A percentile compares a stretch with the other conserved stretches of the same genome.
Evolutionary conservation across 2,797 vertebrate genomes (phyloP).

Genomic region (Lepilemur ruficaudatus): DNA sequence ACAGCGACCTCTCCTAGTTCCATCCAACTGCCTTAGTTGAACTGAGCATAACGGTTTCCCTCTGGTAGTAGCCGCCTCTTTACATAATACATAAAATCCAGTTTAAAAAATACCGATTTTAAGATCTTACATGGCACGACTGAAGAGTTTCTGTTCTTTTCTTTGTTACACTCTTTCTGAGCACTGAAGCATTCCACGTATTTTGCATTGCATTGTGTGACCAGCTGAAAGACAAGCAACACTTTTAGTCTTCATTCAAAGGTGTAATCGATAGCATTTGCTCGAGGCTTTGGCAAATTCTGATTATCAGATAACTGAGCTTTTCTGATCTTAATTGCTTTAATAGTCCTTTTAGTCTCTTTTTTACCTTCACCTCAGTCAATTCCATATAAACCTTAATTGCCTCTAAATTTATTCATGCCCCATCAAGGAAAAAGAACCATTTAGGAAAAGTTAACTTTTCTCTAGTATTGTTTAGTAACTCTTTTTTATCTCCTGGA

Average conservation of each 20-base stretch:
- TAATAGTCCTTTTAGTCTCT: neutral
- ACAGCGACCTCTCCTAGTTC: neutral
- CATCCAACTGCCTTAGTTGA: constrained; percentile 42
- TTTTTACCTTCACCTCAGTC: neutral
- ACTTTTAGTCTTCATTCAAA: constrained; percentile 59
- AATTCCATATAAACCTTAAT: neutral
- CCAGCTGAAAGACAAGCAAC: constrained; percentile 89
- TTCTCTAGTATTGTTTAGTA: neutral
- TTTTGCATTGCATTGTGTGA: constrained; percentile 96
- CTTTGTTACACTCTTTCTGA: constrained; percentile 99
- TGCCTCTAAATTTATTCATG: neutral
- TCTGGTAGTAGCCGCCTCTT: constrained; percentile 52
- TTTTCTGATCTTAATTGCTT: neutral
- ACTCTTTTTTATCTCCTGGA: neutral
- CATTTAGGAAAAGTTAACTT: neutral
- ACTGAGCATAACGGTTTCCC: constrained; percentile 38
- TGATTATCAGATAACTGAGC: neutral
- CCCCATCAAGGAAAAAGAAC: neutral
- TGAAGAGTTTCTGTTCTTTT: constrained; percentile 99
- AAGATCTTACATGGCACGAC: constrained; percentile 95
- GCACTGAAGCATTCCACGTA: constrained; percentile 97
- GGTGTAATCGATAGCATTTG: neutral
- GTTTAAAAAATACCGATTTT: constrained; percentile 19
- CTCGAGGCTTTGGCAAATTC: neutral
- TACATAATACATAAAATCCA: constrained; percentile 19